phyloP scores from a whole-genome alignment of 2,113 vertebrate species.

The Odocoileus hemionus region DNA sequence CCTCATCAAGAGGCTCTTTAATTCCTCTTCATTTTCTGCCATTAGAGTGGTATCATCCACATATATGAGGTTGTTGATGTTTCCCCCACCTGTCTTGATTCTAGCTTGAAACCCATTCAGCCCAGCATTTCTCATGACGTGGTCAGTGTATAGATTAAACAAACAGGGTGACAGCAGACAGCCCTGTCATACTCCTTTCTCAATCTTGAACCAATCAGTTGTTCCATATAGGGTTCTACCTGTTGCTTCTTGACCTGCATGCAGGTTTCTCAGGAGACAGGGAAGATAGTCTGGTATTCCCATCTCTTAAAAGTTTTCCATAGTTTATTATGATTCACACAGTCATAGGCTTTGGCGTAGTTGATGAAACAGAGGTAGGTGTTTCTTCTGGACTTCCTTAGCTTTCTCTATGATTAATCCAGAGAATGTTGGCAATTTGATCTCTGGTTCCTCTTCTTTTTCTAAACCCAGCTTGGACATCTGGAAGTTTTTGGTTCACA shows the following conservation, averaged over 20 bases:
- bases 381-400: neutral
- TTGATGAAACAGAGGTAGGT: neutral
- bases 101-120: neutral
- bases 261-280: neutral
- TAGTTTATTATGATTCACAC: neutral
- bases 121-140: neutral
- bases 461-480: neutral
- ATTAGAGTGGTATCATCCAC: neutral
- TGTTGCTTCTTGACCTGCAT: neutral
- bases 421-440: neutral
- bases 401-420: neutral
- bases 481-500: neutral
- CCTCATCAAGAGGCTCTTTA: neutral
- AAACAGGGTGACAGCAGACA: neutral
- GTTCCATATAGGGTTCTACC: neutral
- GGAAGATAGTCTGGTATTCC: neutral
- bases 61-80: neutral
- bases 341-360: neutral
- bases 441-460: neutral
- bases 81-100: neutral
- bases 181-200: neutral
- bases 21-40: neutral
- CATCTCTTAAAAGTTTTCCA: neutral
- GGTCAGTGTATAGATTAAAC: neutral
- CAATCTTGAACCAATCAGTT: neutral